phyloP scores from a whole-genome alignment of 2,797 vertebrate species.

The Sandelia bainsii region DNA sequence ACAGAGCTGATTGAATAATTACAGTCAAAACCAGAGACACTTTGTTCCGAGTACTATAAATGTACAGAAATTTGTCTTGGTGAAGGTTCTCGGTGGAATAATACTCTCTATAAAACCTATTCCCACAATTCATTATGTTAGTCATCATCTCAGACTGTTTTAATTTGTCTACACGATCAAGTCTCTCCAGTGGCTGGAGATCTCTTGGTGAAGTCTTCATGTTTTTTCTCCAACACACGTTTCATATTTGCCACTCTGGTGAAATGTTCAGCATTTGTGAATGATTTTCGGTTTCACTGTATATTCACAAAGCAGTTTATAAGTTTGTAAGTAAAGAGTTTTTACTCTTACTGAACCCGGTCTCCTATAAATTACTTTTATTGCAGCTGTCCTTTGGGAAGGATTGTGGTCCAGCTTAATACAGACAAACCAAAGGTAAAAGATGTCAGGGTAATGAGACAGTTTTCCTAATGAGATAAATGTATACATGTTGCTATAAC shows the following conservation, averaged over 20 bases:
- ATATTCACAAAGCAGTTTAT: background rate
- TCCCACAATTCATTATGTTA: slow-evolving; percentile 43
- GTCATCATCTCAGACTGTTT: slow-evolving; percentile 47
- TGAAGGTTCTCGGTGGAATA: slow-evolving; percentile 13
- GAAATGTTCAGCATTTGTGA: background rate
- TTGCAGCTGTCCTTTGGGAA: background rate
- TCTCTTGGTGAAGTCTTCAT: slow-evolving; percentile 3
- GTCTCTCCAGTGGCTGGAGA: slow-evolving; percentile 31
- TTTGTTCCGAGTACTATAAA: slow-evolving; percentile 56
- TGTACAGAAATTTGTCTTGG: slow-evolving; percentile 28
- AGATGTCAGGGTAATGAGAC: too few relatives aligned
- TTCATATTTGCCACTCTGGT: background rate
- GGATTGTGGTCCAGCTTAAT: too few relatives aligned
- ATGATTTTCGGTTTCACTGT: background rate
- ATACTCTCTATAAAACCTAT: slow-evolving; percentile 22
- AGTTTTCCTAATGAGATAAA: too few relatives aligned
- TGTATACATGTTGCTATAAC: too few relatives aligned
- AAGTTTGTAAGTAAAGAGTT: background rate
- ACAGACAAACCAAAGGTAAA: background rate
- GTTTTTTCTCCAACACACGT: background rate
- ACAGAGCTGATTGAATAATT: slow-evolving; percentile 52
- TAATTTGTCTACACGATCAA: slow-evolving; percentile 51
- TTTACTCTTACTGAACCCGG: background rate
- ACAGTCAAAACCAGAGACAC: slow-evolving; percentile 42
- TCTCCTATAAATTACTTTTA: background rate